A percentile compares a stretch with the other conserved stretches of the same genome.
These are phyloP conservation scores for Butastur rufipennis DNA, from an alignment of 2,113 vertebrate species.

Conservation along the genomic window DNA sequence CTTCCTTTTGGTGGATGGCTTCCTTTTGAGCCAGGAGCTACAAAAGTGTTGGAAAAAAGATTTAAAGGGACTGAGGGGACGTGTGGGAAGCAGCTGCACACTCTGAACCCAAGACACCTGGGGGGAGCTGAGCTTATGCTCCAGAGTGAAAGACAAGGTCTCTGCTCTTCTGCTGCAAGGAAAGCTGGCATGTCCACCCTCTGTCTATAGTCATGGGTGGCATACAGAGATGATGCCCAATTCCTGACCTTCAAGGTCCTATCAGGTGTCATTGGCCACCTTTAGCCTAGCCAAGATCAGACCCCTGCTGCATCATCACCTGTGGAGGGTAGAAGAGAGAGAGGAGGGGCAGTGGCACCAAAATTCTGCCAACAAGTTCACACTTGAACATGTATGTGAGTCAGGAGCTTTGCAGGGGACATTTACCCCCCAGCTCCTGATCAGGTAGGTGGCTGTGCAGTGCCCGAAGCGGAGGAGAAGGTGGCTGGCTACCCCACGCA, in stretches of 20 bases:
- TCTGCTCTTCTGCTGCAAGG: not conserved
- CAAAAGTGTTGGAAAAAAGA: rapidly evolving
- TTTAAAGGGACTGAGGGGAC: not conserved
- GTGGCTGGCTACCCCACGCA: not conserved
- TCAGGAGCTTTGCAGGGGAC: not conserved
- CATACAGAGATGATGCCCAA: not conserved
- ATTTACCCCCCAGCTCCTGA: not conserved
- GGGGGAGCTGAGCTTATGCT: not conserved
- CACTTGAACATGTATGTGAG: not conserved
- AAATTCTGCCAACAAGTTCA: not conserved
- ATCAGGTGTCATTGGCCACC: not conserved
- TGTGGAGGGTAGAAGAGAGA: not conserved
- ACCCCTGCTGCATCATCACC: not conserved
- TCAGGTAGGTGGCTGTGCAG: not conserved
- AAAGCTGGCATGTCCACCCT: not conserved
- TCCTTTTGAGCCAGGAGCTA: not conserved
- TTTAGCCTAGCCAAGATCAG: not conserved
- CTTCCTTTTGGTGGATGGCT: rapidly evolving
- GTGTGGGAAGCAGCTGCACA: not conserved
- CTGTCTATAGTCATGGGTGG: not conserved
- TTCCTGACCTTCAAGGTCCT: not conserved
- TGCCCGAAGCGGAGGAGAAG: not conserved
- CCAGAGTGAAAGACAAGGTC: not conserved
- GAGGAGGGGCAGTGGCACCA: not conserved
- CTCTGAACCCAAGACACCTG: not conserved